Evolutionary conservation across 2,797 vertebrate species (phyloP).

Genomic region (Thalassophryne amazonica): DNA sequence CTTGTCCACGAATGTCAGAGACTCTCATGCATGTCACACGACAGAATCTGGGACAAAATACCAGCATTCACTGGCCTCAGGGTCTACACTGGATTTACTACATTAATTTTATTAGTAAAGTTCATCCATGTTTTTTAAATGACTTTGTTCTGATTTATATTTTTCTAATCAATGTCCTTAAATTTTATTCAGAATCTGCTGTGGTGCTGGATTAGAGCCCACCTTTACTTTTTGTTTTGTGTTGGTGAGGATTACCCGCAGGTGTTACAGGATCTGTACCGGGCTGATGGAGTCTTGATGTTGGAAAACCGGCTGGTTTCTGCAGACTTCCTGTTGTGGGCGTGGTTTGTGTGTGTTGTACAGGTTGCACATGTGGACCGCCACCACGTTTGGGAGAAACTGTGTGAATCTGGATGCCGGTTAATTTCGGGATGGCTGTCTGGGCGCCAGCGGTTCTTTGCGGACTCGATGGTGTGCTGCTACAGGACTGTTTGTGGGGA

Average conservation of each 20-base stretch:
- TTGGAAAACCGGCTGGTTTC: conserved; percentile 2
- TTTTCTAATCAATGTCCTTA: no score
- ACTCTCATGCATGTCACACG: no score
- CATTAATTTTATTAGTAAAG: no score
- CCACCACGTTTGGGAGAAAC: conserved; percentile 29
- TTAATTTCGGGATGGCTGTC: conserved; percentile 54
- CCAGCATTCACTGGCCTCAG: no score
- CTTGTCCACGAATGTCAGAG: no score
- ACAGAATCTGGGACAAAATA: no score
- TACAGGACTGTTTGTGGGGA: conserved; percentile 39
- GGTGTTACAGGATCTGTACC: not conserved
- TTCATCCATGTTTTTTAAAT: no score
- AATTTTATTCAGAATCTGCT: no score
- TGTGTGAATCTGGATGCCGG: conserved; percentile 47
- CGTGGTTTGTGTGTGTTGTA: not conserved
- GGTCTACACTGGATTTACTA: no score
- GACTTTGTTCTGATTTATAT: no score
- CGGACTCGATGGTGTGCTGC: conserved; percentile 56
- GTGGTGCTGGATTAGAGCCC: no score
- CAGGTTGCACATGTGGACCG: conserved; percentile 10
- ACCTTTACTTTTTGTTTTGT: no score
- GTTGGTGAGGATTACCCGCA: conserved; percentile 31
- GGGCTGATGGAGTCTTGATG: conserved; percentile 4
- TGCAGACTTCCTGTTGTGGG: conserved; percentile 30
- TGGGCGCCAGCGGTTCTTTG: conserved; percentile 27